A percentile compares a stretch with the other conserved stretches of the same genome.
These are phyloP conservation scores for Muraenolepis orangiensis DNA, from an alignment of 2,797 vertebrate genomes.

Conservation along the genomic window DNA sequence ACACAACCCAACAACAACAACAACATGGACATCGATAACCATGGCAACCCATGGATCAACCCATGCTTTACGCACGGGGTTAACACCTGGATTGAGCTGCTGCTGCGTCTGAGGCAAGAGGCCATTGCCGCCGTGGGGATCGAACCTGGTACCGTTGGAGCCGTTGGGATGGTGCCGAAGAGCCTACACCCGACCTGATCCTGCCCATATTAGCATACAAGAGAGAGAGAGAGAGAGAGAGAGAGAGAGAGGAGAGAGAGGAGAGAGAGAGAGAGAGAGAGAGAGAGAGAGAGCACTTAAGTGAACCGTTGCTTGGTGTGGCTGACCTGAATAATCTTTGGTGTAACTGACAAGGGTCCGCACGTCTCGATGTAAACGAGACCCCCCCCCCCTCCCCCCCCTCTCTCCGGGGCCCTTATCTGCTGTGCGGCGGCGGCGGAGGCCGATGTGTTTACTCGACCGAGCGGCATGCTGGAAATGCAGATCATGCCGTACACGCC, in stretches of 20 bases:
- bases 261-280: too few species aligned
- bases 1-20: too few species aligned
- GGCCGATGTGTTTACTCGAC: slow-evolving; percentile 58
- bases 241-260: too few species aligned
- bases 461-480: slow-evolving; percentile 64
- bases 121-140: background rate
- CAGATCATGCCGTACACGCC: slow-evolving; percentile 71
- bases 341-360: background rate
- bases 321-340: background rate
- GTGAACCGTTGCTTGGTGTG: background rate
- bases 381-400: background rate
- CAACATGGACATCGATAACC: background rate
- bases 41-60: background rate
- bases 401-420: background rate
- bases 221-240: too few species aligned
- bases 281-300: background rate
- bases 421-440: slow-evolving; percentile 49
- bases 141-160: background rate
- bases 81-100: background rate
- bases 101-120: background rate
- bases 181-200: background rate
- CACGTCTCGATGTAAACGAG: background rate
- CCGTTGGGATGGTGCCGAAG: background rate
- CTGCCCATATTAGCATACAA: background rate
- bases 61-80: background rate